These are phyloP conservation scores for Latrodectus geometricus DNA, from an alignment of 1,140 invertebrate genomes.

Conservation along the genomic window DNA sequence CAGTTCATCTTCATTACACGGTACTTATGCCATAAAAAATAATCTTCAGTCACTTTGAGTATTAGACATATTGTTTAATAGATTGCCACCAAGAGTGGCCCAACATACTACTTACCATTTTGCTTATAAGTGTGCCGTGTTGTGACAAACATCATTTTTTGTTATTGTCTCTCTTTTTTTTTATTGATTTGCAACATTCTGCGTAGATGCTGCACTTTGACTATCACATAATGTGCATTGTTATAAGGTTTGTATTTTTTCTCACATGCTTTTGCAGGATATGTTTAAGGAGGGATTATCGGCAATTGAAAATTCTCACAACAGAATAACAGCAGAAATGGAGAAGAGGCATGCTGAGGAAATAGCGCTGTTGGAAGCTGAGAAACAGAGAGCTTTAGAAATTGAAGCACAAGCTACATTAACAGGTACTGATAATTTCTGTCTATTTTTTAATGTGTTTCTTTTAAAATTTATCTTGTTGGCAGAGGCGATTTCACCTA, in stretches of 20 bases:
- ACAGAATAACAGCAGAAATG: slow-evolving; percentile 84
- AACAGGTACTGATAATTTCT: slow-evolving; percentile 66
- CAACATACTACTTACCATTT: no score
- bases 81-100: no score
- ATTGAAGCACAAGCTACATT: slow-evolving; percentile 83
- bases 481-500: no score
- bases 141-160: no score
- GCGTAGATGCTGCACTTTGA: no score
- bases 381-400: slow-evolving; percentile 90
- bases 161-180: no score
- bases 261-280: slow-evolving; percentile 69
- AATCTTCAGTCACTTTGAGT: no score
- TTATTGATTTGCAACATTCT: no score
- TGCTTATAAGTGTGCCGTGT: no score
- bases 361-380: slow-evolving; percentile 77
- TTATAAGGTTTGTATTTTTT: neutral
- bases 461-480: neutral
- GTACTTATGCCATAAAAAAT: no score
- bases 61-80: no score
- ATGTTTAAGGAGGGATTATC: slow-evolving; percentile 87
- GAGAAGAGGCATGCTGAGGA: slow-evolving; percentile 86
- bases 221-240: neutral
- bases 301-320: slow-evolving; percentile 89
- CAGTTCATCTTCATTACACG: no score
- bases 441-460: neutral